A percentile compares a stretch with the other conserved stretches of the same genome.
These are phyloP conservation scores for Drosophila stalkeri DNA, from an alignment of 2,888 invertebrate species.

Conservation along the genomic window DNA sequence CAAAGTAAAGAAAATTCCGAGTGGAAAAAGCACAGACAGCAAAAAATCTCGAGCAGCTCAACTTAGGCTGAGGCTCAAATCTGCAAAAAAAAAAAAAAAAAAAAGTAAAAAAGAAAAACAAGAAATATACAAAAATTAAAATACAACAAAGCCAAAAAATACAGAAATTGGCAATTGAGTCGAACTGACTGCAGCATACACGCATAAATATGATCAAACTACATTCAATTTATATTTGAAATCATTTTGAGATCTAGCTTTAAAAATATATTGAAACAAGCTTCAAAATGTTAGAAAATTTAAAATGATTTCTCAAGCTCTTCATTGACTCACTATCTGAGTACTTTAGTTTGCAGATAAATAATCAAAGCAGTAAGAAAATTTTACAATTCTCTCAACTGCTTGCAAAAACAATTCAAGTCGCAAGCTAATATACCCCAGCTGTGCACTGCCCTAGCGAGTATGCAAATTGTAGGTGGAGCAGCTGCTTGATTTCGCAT, in stretches of 20 bases:
- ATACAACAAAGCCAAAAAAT: conserved; percentile 27
- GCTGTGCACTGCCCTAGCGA: neutral
- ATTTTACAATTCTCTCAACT: too few relatives aligned
- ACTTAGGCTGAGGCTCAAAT: conserved; percentile 27
- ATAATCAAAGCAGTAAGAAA: too few relatives aligned
- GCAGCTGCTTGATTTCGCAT: conserved; percentile 76
- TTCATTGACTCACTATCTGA: too few relatives aligned
- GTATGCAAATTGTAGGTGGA: conserved; percentile 31
- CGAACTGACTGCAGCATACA: neutral
- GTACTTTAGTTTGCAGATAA: too few relatives aligned
- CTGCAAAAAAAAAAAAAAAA: conserved; percentile 20
- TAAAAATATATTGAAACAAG: too few relatives aligned
- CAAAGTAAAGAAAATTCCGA: conserved; percentile 38
- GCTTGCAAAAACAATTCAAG: too few relatives aligned
- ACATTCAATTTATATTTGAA: too few relatives aligned
- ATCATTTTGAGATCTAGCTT: too few relatives aligned
- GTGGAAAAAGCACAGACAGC: conserved; percentile 1
- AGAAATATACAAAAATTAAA: conserved; percentile 38
- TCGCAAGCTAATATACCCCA: neutral
- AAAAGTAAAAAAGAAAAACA: conserved; percentile 4
- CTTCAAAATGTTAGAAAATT: too few relatives aligned
- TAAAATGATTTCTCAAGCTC: too few relatives aligned
- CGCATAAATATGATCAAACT: too few relatives aligned
- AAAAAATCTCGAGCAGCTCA: neutral
- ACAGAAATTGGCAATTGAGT: neutral